Conservation (phyloP, 2,113 vertebrate genomes). For the Ictalurus furcatus region DNA sequence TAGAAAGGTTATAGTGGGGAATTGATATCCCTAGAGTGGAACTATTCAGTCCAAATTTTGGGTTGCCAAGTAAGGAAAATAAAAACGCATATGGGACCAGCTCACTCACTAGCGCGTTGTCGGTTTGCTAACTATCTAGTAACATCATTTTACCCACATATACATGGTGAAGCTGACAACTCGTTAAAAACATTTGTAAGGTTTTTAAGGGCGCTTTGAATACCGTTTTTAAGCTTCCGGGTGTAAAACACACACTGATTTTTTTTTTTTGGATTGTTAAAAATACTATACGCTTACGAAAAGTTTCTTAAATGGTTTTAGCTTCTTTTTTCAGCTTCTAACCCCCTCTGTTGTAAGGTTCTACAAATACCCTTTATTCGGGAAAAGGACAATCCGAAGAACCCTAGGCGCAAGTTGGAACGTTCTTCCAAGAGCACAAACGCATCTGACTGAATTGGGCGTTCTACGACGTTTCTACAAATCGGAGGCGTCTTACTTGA, state of each 20-base stretch:
- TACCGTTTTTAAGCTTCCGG: background rate
- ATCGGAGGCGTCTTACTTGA: constrained; percentile 74
- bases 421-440: background rate
- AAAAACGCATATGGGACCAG: background rate
- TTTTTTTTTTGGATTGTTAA: no score
- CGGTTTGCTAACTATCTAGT: background rate
- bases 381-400: background rate
- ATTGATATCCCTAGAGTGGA: background rate
- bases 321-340: background rate
- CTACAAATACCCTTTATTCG: background rate
- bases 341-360: background rate
- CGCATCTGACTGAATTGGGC: background rate
- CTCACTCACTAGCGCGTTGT: background rate
- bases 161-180: background rate
- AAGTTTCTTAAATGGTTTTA: background rate
- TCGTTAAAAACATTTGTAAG: background rate
- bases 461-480: background rate
- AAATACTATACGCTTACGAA: no score
- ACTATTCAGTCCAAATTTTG: background rate
- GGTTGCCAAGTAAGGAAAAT: background rate
- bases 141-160: background rate
- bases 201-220: background rate
- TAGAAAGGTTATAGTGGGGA: background rate
- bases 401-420: background rate
- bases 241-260: background rate